Conservation (phyloP, 2,113 vertebrate species). For the Osmerus eperlanus region DNA sequence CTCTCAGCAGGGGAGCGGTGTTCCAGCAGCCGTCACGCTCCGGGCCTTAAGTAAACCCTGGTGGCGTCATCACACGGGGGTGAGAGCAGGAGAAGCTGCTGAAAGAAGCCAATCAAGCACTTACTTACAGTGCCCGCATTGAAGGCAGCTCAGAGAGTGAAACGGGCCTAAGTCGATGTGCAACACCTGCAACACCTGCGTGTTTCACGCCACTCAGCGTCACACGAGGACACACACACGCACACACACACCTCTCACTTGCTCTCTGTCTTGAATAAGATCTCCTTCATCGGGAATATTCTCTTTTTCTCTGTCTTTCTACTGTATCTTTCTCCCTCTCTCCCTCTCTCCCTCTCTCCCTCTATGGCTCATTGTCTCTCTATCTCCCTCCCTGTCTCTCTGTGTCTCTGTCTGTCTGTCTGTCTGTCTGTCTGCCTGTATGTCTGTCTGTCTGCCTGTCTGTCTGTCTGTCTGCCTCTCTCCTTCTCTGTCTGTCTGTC, state of each 20-base stretch:
- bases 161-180: constrained; percentile 40
- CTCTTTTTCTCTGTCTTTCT: too few species aligned
- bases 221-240: not conserved
- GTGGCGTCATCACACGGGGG: constrained; percentile 44
- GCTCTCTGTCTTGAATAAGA: not conserved
- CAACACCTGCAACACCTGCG: constrained; percentile 67
- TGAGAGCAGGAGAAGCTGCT: constrained; percentile 46
- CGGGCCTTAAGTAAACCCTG: constrained; percentile 66
- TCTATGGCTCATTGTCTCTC: not conserved
- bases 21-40: constrained; percentile 66
- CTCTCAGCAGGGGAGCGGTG: constrained; percentile 46
- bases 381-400: not conserved
- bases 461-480: too few species aligned
- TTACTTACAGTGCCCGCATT: constrained; percentile 62
- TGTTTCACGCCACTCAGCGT: constrained; percentile 7
- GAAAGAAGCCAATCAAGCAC: constrained; percentile 58
- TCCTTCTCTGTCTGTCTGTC: too few species aligned
- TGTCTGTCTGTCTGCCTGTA: too few species aligned
- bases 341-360: not conserved
- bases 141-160: constrained; percentile 36
- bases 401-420: not conserved
- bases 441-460: too few species aligned
- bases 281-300: too few species aligned
- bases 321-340: not conserved
- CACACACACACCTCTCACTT: not conserved